phyloP scores from a whole-genome alignment of 2,888 invertebrate genomes.

The Monopis laevigella region DNA sequence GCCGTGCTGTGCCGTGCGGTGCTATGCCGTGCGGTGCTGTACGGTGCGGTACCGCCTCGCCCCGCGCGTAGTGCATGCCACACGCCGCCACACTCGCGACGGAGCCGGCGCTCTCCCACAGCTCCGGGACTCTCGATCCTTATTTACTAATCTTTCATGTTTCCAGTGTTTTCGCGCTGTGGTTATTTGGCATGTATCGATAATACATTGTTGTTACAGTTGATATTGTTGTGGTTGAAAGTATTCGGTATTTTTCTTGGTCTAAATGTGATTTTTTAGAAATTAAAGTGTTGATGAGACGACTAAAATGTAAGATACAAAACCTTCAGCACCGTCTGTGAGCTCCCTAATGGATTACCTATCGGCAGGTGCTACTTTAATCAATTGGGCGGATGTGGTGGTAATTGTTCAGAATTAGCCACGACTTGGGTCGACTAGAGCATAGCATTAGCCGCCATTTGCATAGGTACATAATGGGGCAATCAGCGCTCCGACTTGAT shows the following conservation, averaged over 20 bases:
- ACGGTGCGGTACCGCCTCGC: conserved; percentile 9
- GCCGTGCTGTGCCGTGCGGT: conserved; percentile 4
- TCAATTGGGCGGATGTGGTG: no score
- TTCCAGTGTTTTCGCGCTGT: conserved; percentile 54
- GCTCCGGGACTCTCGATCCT: conserved; percentile 11
- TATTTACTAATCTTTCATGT: conserved; percentile 30
- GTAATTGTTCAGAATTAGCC: no score
- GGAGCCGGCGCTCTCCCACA: conserved; percentile 50
- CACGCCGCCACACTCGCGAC: conserved; percentile 18
- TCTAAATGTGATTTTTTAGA: conserved; percentile 26
- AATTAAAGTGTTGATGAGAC: no score
- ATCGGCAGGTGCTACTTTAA: no score
- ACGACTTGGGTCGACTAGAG: no score
- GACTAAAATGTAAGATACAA: no score
- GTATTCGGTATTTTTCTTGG: conserved; percentile 26
- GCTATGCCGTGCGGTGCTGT: conserved; percentile 1
- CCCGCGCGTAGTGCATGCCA: conserved; percentile 4
- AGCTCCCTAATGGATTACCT: no score
- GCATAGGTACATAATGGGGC: no score
- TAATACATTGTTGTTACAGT: conserved; percentile 33
- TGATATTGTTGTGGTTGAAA: conserved; percentile 20
- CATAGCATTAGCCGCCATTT: no score
- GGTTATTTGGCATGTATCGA: conserved; percentile 59
- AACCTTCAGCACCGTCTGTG: no score
- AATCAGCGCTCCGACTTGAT: no score